phyloP scores from a whole-genome alignment of 1,140 invertebrate genomes.

The Leptoteleia sp. region DNA sequence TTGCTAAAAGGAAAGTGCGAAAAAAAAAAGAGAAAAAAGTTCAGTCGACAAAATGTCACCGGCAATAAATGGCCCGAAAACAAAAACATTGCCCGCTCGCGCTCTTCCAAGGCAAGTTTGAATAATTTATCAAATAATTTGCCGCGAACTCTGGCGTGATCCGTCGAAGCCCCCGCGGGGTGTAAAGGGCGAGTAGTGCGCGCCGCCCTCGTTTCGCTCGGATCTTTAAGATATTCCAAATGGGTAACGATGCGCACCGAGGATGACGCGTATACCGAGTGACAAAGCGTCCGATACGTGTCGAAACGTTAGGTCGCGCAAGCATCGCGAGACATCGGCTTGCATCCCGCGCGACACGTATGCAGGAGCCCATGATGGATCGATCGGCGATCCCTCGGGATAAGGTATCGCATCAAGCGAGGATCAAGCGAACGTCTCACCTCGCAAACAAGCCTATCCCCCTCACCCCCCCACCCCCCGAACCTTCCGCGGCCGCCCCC shows the following conservation, averaged over 20 bases:
- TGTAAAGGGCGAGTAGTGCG: too few species aligned
- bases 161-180: too few species aligned
- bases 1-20: too few species aligned
- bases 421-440: conserved; percentile 74
- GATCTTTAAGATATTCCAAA: conserved; percentile 66
- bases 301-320: conserved; percentile 47
- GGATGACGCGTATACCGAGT: conserved; percentile 54
- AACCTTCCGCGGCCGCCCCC: conserved; percentile 27
- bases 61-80: too few species aligned
- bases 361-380: conserved; percentile 74
- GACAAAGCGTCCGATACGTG: conserved; percentile 55
- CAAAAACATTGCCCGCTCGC: too few species aligned
- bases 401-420: conserved; percentile 76
- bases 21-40: too few species aligned
- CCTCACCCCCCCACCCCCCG: too few species aligned
- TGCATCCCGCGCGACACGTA: conserved; percentile 60
- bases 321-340: conserved; percentile 45
- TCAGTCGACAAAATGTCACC: too few species aligned
- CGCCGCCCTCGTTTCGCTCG: neutral
- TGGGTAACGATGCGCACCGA: conserved; percentile 66
- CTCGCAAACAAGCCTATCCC: conserved; percentile 68
- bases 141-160: too few species aligned
- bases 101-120: too few species aligned
- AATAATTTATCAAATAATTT: too few species aligned
- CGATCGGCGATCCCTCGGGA: conserved; percentile 78